Evolutionary conservation across 2,797 vertebrate species (phyloP).

Genomic region (Octomys mimax): DNA sequence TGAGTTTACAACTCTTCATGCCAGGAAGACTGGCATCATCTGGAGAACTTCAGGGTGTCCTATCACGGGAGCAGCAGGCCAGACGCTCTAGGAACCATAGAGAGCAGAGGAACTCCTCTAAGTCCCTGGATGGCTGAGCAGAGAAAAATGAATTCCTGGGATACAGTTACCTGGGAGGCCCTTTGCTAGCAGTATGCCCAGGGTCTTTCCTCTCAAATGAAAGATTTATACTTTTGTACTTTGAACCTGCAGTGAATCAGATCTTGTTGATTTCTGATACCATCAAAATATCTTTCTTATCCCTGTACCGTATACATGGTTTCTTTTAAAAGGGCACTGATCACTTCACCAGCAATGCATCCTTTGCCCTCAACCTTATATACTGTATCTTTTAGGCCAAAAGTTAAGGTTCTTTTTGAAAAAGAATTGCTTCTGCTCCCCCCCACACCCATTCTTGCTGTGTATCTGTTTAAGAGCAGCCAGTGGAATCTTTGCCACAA

Average conservation of each 20-base stretch:
- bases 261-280: not conserved
- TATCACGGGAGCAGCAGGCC: not conserved
- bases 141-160: not conserved
- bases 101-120: not conserved
- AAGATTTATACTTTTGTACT: not conserved
- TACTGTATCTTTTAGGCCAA: not conserved
- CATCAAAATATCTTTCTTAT: not conserved
- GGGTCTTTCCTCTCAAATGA: not conserved
- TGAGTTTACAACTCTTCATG: not conserved
- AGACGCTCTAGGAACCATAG: not conserved
- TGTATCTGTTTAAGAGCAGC: not conserved
- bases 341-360: not conserved
- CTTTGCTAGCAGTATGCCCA: not conserved
- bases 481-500: not conserved
- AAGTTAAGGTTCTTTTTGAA: not conserved
- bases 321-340: not conserved
- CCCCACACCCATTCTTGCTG: not conserved
- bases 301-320: not conserved
- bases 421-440: not conserved
- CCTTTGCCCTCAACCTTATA: not conserved
- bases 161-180: not conserved
- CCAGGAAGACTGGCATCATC: not conserved
- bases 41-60: not conserved
- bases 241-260: not conserved
- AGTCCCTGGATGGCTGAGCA: not conserved